Evolutionary conservation across 2,113 vertebrate species (phyloP).

Genomic region (Brachyhypopomus occidentalis): DNA sequence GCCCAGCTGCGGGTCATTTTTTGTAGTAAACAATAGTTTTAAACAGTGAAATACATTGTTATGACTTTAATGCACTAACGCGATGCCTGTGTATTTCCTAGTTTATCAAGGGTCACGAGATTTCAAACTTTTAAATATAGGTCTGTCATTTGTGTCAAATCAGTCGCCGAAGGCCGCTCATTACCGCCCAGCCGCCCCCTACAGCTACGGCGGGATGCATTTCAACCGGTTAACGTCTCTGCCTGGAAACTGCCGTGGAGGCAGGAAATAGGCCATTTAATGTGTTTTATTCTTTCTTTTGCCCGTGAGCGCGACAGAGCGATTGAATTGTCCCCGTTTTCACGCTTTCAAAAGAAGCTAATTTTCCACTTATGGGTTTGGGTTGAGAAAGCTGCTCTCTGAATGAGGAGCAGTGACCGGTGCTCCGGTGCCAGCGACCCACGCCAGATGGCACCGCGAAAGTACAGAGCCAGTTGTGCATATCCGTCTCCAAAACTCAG

Average conservation of each 20-base stretch:
- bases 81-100: slow-evolving; percentile 1
- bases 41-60: too few species aligned
- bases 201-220: too few species aligned
- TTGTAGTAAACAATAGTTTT: too few species aligned
- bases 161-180: slow-evolving; percentile 38
- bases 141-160: slow-evolving; percentile 38
- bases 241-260: too few species aligned
- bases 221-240: too few species aligned
- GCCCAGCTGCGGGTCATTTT: too few species aligned
- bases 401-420: neutral
- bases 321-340: slow-evolving; percentile 45
- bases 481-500: slow-evolving; percentile 74
- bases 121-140: slow-evolving; percentile 37
- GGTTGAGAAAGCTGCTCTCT: slow-evolving; percentile 58
- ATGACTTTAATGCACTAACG: neutral
- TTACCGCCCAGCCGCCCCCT: neutral
- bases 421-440: too few species aligned
- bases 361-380: slow-evolving; percentile 25
- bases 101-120: slow-evolving; percentile 26
- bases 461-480: slow-evolving; percentile 79
- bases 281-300: slow-evolving; percentile 39
- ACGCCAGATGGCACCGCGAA: slow-evolving; percentile 78
- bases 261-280: slow-evolving; percentile 40
- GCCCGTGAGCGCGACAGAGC: slow-evolving; percentile 36
- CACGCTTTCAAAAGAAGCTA: slow-evolving; percentile 36